Evolutionary conservation across 2,888 invertebrate genomes (phyloP).

Genomic region (Spisula subtruncata): DNA sequence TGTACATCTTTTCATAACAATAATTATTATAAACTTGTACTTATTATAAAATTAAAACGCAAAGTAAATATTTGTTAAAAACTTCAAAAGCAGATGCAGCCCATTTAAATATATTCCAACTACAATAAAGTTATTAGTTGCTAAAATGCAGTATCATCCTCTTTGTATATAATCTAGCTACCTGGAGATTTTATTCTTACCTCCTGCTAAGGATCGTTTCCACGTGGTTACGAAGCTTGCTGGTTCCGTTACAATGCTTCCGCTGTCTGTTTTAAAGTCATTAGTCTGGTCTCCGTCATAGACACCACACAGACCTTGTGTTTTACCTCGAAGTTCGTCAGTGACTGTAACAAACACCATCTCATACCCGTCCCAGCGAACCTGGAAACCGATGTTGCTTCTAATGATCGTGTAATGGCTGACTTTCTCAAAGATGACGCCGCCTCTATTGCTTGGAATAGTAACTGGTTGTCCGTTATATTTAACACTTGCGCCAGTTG

Average conservation of each 20-base stretch:
- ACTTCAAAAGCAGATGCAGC: neutral
- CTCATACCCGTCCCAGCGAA: constrained; percentile 93
- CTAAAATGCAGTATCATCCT: too few relatives aligned
- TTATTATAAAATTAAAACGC: neutral
- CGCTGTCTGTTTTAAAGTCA: constrained; percentile 91
- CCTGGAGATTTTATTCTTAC: constrained; percentile 48
- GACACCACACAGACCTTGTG: constrained; percentile 94
- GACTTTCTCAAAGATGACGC: constrained; percentile 92
- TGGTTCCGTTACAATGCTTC: constrained; percentile 88
- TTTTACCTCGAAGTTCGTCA: constrained; percentile 91
- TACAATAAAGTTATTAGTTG: too few relatives aligned
- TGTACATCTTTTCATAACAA: too few relatives aligned
- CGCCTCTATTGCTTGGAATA: constrained; percentile 88
- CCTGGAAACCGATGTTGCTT: constrained; percentile 90
- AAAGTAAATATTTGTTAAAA: neutral
- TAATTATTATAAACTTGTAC: neutral
- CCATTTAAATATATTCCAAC: too few relatives aligned
- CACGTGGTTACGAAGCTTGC: constrained; percentile 81
- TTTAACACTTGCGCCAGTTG: constrained; percentile 74
- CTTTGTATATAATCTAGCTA: neutral
- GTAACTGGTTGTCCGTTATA: constrained; percentile 73
- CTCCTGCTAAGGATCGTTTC: constrained; percentile 76
- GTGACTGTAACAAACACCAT: constrained; percentile 80
- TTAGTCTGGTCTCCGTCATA: constrained; percentile 92
- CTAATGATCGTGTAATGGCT: constrained; percentile 92